Evolutionary conservation across 1,140 invertebrate genomes (phyloP).

Genomic region (Aphelinus certus): DNA sequence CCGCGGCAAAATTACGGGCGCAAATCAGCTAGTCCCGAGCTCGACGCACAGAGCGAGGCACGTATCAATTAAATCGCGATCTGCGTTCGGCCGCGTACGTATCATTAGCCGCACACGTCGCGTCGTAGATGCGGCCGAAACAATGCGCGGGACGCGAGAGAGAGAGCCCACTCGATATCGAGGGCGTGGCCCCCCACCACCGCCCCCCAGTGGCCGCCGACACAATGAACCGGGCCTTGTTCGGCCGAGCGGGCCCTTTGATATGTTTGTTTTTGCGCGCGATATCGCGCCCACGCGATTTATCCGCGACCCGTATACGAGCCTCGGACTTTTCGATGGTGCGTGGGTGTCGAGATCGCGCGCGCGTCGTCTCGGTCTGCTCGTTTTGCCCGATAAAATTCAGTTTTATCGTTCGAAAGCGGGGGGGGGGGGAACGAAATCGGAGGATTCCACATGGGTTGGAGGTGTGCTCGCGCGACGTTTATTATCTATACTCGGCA

Average conservation of each 20-base stretch:
- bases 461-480: too few relatives aligned
- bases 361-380: neutral
- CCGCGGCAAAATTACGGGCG: too few relatives aligned
- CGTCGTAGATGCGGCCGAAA: neutral
- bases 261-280: neutral
- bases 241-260: neutral
- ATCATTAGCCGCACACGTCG: constrained; percentile 7
- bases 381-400: neutral
- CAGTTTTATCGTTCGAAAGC: neutral
- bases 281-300: neutral
- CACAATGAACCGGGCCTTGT: neutral
- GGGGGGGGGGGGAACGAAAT: too few relatives aligned
- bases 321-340: too few relatives aligned
- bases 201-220: neutral
- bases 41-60: neutral
- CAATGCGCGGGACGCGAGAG: neutral
- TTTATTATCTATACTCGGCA: too few relatives aligned
- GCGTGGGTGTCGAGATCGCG: neutral
- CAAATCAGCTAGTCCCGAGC: too few relatives aligned
- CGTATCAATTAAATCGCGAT: constrained; percentile 1
- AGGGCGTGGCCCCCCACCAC: neutral
- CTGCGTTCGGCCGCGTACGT: too few relatives aligned
- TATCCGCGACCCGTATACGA: too few relatives aligned
- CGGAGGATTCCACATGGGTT: too few relatives aligned
- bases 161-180: neutral